Evolutionary conservation across 2,113 vertebrate species (phyloP).

Genomic region (Mobula hypostoma): DNA sequence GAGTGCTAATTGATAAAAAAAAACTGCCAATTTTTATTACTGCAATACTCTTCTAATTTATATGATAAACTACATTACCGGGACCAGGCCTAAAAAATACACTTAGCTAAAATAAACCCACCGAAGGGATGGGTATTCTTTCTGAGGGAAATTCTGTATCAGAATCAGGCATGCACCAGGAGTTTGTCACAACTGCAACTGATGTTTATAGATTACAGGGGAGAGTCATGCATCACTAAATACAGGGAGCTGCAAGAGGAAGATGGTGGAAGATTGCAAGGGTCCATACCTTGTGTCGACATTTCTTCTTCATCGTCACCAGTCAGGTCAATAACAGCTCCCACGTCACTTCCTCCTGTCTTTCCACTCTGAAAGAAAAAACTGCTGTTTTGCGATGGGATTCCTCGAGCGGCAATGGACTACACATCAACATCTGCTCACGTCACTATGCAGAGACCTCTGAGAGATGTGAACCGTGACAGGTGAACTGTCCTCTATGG

Average conservation of each 20-base stretch:
- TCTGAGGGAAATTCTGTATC: neutral
- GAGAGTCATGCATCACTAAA: neutral
- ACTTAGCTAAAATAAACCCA: neutral
- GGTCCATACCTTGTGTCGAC: slow-evolving; percentile 30
- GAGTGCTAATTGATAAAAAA: neutral
- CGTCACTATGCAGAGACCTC: neutral
- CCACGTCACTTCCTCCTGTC: slow-evolving; percentile 50
- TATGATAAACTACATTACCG: neutral
- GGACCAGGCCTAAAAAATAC: neutral
- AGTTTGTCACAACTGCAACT: neutral
- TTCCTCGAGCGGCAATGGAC: slow-evolving; percentile 26
- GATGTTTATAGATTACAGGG: neutral
- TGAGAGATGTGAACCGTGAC: neutral
- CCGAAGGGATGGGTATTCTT: neutral
- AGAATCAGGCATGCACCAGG: neutral
- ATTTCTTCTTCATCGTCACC: slow-evolving; percentile 64
- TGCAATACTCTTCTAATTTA: neutral
- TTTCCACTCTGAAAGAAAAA: slow-evolving; percentile 63
- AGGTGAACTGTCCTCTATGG: neutral
- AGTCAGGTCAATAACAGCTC: slow-evolving; percentile 70
- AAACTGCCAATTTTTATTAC: neutral
- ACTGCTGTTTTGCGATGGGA: slow-evolving; percentile 52
- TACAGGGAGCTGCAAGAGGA: neutral
- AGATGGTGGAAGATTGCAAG: neutral
- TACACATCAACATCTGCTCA: slow-evolving; percentile 4